Percentiles rank a stretch among this genome's conserved stretches.
These are phyloP conservation scores for Bagarius yarrelli DNA, from an alignment of 2,113 vertebrate genomes.

Conservation along the genomic window DNA sequence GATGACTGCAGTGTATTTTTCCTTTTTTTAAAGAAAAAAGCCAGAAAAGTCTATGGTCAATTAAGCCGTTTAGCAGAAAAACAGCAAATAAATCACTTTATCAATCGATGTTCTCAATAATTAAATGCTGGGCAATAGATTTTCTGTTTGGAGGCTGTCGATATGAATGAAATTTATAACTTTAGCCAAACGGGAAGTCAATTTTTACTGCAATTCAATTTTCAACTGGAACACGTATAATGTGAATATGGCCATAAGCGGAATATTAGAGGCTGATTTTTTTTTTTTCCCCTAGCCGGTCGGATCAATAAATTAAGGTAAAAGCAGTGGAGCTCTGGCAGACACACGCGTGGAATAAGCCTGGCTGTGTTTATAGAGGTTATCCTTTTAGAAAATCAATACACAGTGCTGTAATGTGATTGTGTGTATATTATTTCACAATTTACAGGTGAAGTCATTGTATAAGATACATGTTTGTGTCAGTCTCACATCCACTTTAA, in stretches of 20 bases:
- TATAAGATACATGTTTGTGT: slow-evolving; percentile 19
- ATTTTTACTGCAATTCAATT: slow-evolving; percentile 80
- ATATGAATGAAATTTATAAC: slow-evolving; percentile 74
- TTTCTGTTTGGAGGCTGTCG: slow-evolving; percentile 75
- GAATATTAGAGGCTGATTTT: slow-evolving; percentile 61
- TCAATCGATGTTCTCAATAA: slow-evolving; percentile 78
- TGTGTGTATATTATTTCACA: slow-evolving; percentile 36
- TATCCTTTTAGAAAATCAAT: slow-evolving; percentile 41
- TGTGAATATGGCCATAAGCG: slow-evolving; percentile 67
- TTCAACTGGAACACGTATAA: slow-evolving; percentile 75
- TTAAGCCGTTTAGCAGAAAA: slow-evolving; percentile 69
- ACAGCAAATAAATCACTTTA: slow-evolving; percentile 73
- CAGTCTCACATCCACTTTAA: slow-evolving; percentile 18
- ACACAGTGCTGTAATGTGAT: slow-evolving; percentile 42
- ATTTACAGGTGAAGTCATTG: slow-evolving; percentile 26
- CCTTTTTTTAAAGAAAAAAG: slow-evolving; percentile 27
- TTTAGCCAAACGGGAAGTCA: slow-evolving; percentile 80
- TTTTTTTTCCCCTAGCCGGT: slow-evolving; percentile 45
- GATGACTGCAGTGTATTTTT: slow-evolving; percentile 3
- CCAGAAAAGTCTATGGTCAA: slow-evolving; percentile 54
- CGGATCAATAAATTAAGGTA: slow-evolving; percentile 68
- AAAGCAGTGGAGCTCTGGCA: slow-evolving; percentile 55
- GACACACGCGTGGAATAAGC: slow-evolving; percentile 23
- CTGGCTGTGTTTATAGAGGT: slow-evolving; percentile 22
- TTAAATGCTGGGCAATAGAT: slow-evolving; percentile 77